Percentiles rank a stretch among this genome's conserved stretches.
These are phyloP conservation scores for Odontomachus brunneus DNA, from an alignment of 1,140 invertebrate species.

Conservation along the genomic window DNA sequence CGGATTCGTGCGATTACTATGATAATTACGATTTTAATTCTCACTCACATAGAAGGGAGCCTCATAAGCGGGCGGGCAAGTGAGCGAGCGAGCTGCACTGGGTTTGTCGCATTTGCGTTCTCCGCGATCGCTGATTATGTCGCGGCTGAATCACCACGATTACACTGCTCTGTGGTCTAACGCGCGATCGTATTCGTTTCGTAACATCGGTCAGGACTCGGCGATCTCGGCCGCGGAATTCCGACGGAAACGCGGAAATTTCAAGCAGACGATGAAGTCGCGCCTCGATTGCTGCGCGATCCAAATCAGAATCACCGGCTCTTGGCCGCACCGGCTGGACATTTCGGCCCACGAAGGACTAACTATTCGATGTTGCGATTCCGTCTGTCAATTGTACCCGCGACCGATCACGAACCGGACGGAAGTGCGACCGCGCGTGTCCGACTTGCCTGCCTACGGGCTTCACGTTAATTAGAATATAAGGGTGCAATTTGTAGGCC, in stretches of 20 bases:
- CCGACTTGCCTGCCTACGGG: conserved; percentile 1
- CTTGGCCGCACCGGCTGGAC: background rate
- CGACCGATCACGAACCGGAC: background rate
- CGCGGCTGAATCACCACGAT: too few species aligned
- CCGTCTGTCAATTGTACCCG: background rate
- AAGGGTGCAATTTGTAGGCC: conserved; percentile 21
- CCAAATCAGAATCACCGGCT: too few species aligned
- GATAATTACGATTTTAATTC: conserved; percentile 44
- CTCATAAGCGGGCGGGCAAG: conserved; percentile 24
- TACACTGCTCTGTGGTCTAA: too few species aligned
- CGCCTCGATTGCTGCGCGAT: too few species aligned
- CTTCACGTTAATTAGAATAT: conserved; percentile 25
- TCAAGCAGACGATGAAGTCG: too few species aligned
- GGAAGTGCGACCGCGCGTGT: background rate
- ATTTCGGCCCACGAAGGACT: background rate
- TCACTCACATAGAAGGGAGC: conserved; percentile 25
- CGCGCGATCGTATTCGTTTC: too few species aligned
- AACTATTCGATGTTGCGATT: background rate
- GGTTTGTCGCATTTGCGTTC: background rate
- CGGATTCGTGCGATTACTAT: conserved; percentile 49
- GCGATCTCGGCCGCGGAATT: too few species aligned
- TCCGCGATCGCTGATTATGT: background rate
- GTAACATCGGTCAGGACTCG: too few species aligned
- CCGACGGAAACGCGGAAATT: too few species aligned
- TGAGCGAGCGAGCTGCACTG: background rate